Conservation (phyloP, 2,888 invertebrate genomes). For the Drosophila mayaguana region DNA sequence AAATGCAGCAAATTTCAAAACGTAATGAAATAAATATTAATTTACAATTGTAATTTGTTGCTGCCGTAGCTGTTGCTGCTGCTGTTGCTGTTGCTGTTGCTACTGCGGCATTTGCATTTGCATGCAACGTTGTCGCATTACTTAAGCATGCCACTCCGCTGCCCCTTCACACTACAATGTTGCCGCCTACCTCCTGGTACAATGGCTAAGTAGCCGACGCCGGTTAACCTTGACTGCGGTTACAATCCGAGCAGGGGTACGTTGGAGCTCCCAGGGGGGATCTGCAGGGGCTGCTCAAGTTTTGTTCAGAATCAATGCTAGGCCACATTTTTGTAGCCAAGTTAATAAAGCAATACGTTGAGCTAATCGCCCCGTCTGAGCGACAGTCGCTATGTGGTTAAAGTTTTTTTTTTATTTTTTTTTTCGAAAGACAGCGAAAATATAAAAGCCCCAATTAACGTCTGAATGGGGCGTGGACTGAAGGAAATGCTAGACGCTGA, state of each 20-base stretch:
- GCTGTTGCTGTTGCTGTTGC: not conserved
- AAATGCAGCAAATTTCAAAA: not conserved
- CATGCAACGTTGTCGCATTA: conserved; percentile 53
- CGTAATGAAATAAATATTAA: conserved; percentile 6
- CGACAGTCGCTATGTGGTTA: conserved; percentile 12
- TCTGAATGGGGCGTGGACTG: conserved; percentile 15
- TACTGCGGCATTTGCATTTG: conserved; percentile 29
- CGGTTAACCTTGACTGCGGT: conserved; percentile 71
- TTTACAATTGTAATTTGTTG: conserved; percentile 32
- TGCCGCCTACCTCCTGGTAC: conserved; percentile 15
- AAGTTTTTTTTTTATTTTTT: not conserved
- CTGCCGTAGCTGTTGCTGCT: not conserved
- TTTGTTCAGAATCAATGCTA: conserved; percentile 45
- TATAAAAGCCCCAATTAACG: conserved; percentile 21
- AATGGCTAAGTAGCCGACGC: conserved; percentile 46
- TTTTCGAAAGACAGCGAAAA: not conserved
- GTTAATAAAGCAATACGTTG: conserved; percentile 32
- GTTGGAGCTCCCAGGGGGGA: not conserved
- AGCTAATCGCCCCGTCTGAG: conserved; percentile 37
- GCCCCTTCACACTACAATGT: not conserved
- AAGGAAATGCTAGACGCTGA: conserved; percentile 8
- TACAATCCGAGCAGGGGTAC: conserved; percentile 39
- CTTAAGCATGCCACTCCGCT: conserved; percentile 23
- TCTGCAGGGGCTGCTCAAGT: not conserved
- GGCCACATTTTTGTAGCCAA: conserved; percentile 61